Conservation (phyloP, 2,797 vertebrate genomes). For the Alosa sapidissima region DNA sequence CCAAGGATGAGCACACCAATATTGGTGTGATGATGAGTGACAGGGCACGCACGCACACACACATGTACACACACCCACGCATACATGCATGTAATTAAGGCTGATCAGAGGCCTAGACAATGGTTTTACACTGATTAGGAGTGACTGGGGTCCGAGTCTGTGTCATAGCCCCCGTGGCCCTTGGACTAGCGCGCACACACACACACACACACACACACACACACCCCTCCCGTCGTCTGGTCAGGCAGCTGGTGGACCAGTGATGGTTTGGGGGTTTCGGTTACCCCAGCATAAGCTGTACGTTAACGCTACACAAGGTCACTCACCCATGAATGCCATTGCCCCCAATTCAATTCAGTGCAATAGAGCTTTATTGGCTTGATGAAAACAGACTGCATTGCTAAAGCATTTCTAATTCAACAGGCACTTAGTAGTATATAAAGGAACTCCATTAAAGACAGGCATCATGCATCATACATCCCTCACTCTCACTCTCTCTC, state of each 20-base stretch:
- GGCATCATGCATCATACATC: too few species aligned
- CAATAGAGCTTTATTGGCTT: too few species aligned
- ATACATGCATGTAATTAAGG: background rate
- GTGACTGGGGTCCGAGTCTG: background rate
- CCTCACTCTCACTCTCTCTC: background rate
- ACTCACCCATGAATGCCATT: conserved; percentile 12
- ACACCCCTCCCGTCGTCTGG: background rate
- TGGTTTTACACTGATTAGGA: conserved; percentile 14
- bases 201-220: background rate
- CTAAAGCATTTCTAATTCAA: too few species aligned
- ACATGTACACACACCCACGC: background rate
- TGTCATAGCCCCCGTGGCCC: background rate
- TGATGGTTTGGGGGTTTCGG: background rate
- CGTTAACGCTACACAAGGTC: background rate
- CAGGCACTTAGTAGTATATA: too few species aligned
- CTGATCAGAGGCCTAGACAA: background rate
- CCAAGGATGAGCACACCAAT: background rate
- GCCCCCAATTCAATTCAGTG: background rate
- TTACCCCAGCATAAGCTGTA: conserved; percentile 13
- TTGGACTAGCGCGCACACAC: background rate
- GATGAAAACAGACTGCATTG: too few species aligned
- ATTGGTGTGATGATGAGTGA: background rate
- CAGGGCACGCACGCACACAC: background rate
- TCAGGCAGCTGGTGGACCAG: background rate
- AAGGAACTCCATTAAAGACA: too few species aligned